These are phyloP conservation scores for Pseudorectes ferrugineus DNA, from an alignment of 2,113 vertebrate genomes.

Conservation along the genomic window DNA sequence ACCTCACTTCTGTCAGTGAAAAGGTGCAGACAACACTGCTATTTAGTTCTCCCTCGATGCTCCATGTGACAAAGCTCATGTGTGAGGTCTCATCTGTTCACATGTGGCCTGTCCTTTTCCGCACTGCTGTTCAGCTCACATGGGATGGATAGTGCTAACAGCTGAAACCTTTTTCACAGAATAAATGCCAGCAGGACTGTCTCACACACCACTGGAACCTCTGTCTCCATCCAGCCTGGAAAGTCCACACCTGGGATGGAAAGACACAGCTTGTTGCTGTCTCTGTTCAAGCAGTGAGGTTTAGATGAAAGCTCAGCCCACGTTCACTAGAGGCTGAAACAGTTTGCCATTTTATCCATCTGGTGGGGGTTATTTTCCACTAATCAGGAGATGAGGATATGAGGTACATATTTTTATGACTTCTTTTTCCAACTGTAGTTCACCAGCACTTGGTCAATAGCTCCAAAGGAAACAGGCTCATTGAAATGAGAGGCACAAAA, in stretches of 20 bases:
- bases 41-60: background rate
- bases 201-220: background rate
- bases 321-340: fast-evolving
- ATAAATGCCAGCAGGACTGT: background rate
- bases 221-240: background rate
- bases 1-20: background rate
- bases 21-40: background rate
- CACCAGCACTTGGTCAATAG: background rate
- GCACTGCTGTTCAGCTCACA: background rate
- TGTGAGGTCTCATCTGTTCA: background rate
- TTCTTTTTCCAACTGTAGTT: background rate
- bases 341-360: background rate
- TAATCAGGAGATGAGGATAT: background rate
- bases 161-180: background rate
- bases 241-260: background rate
- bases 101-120: background rate
- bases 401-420: background rate
- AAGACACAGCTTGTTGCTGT: background rate
- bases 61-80: background rate
- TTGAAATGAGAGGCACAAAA: background rate
- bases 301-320: background rate
- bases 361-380: background rate
- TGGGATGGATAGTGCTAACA: fast-evolving
- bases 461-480: background rate
- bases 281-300: background rate